A percentile compares a stretch with the other conserved stretches of the same genome.
Conservation (phyloP, 2,797 vertebrate genomes). For the Danio choprae region DNA sequence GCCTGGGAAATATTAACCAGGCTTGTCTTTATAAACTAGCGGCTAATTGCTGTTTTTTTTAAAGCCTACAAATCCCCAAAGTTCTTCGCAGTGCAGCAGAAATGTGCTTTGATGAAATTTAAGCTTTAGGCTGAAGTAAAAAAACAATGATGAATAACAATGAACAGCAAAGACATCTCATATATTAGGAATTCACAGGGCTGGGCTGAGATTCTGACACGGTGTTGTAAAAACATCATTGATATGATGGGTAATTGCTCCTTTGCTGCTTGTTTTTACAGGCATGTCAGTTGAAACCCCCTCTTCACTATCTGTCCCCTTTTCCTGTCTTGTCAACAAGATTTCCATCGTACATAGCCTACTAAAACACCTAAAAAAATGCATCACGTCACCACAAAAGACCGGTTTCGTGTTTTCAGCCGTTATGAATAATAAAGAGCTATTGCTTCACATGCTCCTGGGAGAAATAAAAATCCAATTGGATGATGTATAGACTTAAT, state of each 20-base stretch:
- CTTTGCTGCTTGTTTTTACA: constrained; percentile 57
- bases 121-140: constrained; percentile 66
- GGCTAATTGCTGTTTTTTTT: constrained; percentile 68
- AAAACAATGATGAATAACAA: constrained; percentile 32
- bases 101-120: constrained; percentile 74
- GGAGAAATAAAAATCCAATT: constrained; percentile 66
- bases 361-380: background rate
- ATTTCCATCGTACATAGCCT: constrained; percentile 18
- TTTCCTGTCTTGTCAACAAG: background rate
- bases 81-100: constrained; percentile 58
- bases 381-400: background rate
- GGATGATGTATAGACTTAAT: constrained; percentile 76
- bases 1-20: constrained; percentile 71
- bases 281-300: constrained; percentile 37
- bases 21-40: constrained; percentile 61
- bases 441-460: constrained; percentile 65
- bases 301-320: constrained; percentile 1
- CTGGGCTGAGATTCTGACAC: constrained; percentile 44
- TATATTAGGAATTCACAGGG: constrained; percentile 54
- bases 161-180: constrained; percentile 59
- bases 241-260: constrained; percentile 58
- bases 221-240: constrained; percentile 61
- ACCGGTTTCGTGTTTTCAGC: constrained; percentile 19
- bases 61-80: constrained; percentile 61
- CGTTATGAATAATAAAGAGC: constrained; percentile 56